phyloP scores from a whole-genome alignment of 2,888 invertebrate genomes.

The Amblyjoppa fuscipennis region DNA sequence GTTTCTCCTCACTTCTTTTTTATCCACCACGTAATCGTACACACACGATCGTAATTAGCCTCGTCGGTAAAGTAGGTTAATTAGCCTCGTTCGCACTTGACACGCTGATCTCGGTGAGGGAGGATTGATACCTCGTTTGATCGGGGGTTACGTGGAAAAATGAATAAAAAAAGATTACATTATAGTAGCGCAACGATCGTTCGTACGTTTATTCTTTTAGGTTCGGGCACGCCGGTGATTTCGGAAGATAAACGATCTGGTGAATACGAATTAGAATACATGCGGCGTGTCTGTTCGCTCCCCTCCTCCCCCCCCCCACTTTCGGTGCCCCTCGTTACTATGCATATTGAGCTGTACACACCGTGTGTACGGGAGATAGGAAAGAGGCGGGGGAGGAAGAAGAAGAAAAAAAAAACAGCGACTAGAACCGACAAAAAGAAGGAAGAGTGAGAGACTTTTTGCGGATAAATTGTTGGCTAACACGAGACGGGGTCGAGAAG shows the following conservation, averaged over 20 bases:
- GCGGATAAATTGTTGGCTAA: conserved; percentile 70
- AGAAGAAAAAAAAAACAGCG: conserved; percentile 50
- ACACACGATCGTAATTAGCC: conserved; percentile 64
- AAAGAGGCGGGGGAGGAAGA: conserved; percentile 37
- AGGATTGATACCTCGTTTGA: background rate
- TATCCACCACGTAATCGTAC: conserved; percentile 63
- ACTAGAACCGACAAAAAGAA: conserved; percentile 62
- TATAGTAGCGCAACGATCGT: conserved; percentile 17
- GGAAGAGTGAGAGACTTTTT: conserved; percentile 62
- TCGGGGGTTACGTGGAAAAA: too few relatives aligned
- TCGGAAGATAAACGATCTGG: conserved; percentile 59
- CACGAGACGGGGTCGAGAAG: conserved; percentile 67
- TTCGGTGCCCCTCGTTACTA: conserved; percentile 44
- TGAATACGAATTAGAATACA: conserved; percentile 62
- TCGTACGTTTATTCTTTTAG: conserved; percentile 42
- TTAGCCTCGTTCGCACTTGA: conserved; percentile 41
- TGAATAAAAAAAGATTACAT: background rate
- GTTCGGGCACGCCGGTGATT: conserved; percentile 44
- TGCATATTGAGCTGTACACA: conserved; percentile 44
- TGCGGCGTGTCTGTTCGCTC: conserved; percentile 35
- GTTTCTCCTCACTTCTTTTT: conserved; percentile 2
- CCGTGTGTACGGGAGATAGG: conserved; percentile 40
- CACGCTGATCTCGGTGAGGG: background rate
- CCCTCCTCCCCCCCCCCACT: background rate
- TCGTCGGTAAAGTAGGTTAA: conserved; percentile 56